These are phyloP conservation scores for Anolis sagrei DNA, from an alignment of 2,113 vertebrate species.

Conservation along the genomic window DNA sequence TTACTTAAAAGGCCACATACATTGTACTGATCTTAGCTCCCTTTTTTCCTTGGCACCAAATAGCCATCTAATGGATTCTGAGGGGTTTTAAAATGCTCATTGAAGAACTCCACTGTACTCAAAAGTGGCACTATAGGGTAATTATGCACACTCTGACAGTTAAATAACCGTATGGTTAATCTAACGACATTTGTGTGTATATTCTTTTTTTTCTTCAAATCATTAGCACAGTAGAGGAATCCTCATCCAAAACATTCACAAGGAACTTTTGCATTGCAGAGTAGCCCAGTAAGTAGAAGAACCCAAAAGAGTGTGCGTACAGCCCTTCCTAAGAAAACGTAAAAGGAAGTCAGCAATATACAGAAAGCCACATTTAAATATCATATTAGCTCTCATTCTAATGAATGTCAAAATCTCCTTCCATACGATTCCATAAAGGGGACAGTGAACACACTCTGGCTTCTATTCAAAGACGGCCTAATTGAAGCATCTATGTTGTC, in stretches of 20 bases:
- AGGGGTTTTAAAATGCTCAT: background rate
- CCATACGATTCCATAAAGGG: slow-evolving; percentile 45
- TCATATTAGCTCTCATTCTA: slow-evolving; percentile 35
- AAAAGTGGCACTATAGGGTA: background rate
- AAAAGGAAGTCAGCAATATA: slow-evolving; percentile 40
- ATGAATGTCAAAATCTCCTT: slow-evolving; percentile 41
- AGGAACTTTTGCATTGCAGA: background rate
- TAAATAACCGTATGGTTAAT: background rate
- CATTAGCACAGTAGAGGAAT: slow-evolving; percentile 20
- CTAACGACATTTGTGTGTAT: background rate
- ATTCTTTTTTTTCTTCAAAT: background rate
- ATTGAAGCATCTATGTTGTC: slow-evolving; percentile 68
- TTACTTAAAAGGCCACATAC: background rate
- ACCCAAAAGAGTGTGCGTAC: background rate
- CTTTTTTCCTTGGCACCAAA: background rate
- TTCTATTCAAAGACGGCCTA: slow-evolving; percentile 52
- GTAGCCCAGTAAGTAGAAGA: background rate
- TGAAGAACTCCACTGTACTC: background rate
- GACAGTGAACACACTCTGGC: slow-evolving; percentile 38
- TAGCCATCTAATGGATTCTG: background rate
- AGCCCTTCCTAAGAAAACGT: background rate
- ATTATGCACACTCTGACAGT: background rate
- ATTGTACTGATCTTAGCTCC: background rate
- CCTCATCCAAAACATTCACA: background rate
- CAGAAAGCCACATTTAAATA: background rate